Conservation (phyloP, 2,113 vertebrate species). For the Saguinus imperator region DNA sequence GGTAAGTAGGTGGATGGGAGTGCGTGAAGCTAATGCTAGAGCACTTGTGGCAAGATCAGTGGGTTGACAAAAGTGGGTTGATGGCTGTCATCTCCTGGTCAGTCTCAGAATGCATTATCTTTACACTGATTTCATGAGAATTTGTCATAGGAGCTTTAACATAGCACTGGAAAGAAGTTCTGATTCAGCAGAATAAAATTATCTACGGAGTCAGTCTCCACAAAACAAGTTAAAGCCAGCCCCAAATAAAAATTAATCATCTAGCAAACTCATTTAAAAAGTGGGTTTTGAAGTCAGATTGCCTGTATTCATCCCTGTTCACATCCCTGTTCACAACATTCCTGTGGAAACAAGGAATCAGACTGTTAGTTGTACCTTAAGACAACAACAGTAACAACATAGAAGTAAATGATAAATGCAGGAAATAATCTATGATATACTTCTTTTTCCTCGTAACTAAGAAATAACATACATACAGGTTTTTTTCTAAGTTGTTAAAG, state of each 20-base stretch:
- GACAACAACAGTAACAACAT: neutral
- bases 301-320: neutral
- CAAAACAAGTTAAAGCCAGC: neutral
- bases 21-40: neutral
- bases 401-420: neutral
- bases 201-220: neutral
- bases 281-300: neutral
- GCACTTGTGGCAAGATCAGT: too few species aligned
- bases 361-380: neutral
- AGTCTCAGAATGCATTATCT: neutral
- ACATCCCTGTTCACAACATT: neutral
- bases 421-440: neutral
- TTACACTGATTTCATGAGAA: neutral
- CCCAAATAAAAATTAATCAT: neutral
- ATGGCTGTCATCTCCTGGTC: neutral
- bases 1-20: neutral
- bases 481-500: constrained; percentile 29
- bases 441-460: neutral
- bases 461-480: neutral
- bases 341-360: neutral
- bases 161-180: neutral
- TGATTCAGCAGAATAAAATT: neutral
- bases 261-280: neutral
- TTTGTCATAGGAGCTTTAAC: neutral
- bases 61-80: neutral